phyloP scores from a whole-genome alignment of 2,797 vertebrate genomes.

The Fratercula arctica region DNA sequence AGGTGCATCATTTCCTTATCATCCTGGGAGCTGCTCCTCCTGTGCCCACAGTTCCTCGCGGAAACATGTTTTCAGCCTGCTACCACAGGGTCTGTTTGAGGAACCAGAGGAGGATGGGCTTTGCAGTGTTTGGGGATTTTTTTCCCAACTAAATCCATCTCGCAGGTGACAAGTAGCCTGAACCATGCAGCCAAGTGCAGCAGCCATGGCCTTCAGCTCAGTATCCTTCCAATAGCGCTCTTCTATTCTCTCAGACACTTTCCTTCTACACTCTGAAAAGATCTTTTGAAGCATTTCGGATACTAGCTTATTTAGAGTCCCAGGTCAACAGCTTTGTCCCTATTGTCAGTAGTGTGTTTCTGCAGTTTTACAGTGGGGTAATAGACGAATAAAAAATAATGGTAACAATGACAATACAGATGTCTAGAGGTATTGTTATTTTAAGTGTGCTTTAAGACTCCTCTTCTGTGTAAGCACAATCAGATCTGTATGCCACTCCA shows the following conservation, averaged over 20 bases:
- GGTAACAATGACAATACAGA: fast-evolving
- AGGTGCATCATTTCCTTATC: not conserved
- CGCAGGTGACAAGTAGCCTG: not conserved
- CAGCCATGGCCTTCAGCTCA: not conserved
- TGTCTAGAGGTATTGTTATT: not conserved
- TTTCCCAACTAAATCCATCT: not conserved
- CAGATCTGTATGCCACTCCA: not conserved
- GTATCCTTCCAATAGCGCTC: not conserved
- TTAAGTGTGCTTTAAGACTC: not conserved
- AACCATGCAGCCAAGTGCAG: not conserved
- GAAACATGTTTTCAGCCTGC: not conserved
- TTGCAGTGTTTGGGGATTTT: not conserved
- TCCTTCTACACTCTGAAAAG: not conserved
- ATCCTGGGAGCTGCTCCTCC: not conserved
- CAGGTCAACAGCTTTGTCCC: not conserved
- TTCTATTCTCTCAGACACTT: not conserved
- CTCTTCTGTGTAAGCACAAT: not conserved
- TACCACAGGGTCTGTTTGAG: not conserved
- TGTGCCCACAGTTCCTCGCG: not conserved
- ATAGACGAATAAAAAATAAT: not conserved
- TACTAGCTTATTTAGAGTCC: not conserved
- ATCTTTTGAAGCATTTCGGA: not conserved
- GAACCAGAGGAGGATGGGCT: not conserved
- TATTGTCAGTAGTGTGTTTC: not conserved
- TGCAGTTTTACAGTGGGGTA: not conserved